Base-by-base conservation (phyloP, 2,888 invertebrate genomes). In the Tipula helvola region DNA sequence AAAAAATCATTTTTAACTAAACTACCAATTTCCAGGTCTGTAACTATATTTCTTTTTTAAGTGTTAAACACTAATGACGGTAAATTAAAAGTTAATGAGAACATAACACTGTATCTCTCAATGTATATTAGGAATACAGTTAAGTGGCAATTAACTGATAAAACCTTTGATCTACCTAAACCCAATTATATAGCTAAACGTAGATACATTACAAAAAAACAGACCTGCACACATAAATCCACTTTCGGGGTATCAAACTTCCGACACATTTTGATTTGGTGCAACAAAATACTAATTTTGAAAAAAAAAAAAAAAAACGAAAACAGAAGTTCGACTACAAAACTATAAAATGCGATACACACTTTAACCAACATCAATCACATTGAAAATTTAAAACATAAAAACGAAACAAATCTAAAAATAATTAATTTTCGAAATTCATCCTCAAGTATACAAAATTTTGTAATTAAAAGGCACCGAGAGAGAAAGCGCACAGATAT, bases 71-170 rank as follows among this genome's bases (percentile, higher is more conserved):
- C 71, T 71, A 71, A 71, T 71, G 71, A 71, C 71, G 71, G 71
- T 71, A 71, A 71, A 71, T 71, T 71, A 10, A 71, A 28, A 71
- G 28, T 71, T 71, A 71, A 71, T 71, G 28, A 71, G 28, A 71
- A 71, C 28, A 71, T 71, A 71, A 71, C 71, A 71, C 71, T 71
- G 71, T 28, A 71, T 71, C 71, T 71, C 28, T 3, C n/a, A 10
- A 28, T 28, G 10, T 28, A 71, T 28, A 52, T 16, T 3, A 57
- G 10, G 18, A 57, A 52, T 12, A 71, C 71, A 13, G 18, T 71
- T 71, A 71, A 71, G 71, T 71, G 71, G 71, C 71, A 71, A 71
- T 71, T 71, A 71, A 71, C 71, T 71, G 71, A 71, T 71, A 71
- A 71, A 28, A 28, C 0, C 28, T 71, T 71, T 71, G 71, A 71